Base-by-base conservation (phyloP, 2,888 invertebrate species). In the Taphrorychus bicolor region DNA sequence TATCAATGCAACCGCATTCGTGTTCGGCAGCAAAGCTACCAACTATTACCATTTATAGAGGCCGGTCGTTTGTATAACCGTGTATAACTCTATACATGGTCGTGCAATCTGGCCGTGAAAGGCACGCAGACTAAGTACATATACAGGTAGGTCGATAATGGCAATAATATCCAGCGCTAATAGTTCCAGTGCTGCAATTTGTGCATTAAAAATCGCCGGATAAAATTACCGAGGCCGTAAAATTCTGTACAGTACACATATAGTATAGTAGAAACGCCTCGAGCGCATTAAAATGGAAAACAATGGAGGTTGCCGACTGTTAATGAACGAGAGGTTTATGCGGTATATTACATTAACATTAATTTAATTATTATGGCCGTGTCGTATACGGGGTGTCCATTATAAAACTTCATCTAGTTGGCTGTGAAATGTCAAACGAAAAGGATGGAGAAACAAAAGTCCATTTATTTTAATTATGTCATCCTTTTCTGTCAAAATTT, bases 21-120 rank as follows among this genome's bases (percentile, higher is more conserved):
- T 59, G 52, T 59, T 59, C 19, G 51, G 52, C 60, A 49, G 56
- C 56, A 32, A 32, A 32, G 32, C 32, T 32, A 32, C 32, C 32
- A 32, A 11, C 11, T 32, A 32, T 63, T 58, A 42, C 65, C 59
- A 59, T 65, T 59, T 65, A 65, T 45, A 65, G 59, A 53, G 19
- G 48, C 54, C 45, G 54, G 59, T 59, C 52, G 65, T 59, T 56
- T 64, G 49, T 51, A 58, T 57, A 51, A 52, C 19, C 51, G 32
- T 59, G 58, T 58, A 16, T 45, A 45, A 45, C 45, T 45, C 65
- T 65, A n/a, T 59, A 59, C 54, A 65, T 59, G 65, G 59, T 54
- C 54, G 65, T 65, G 54, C 53, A 62, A 41, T 58, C 64, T 58
- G 64, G 65, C 59, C 53, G 53, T 57, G 59, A 54, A 54, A 59